Conservation (phyloP, 2,888 invertebrate species). For the Tromatobia lineatoria region DNA sequence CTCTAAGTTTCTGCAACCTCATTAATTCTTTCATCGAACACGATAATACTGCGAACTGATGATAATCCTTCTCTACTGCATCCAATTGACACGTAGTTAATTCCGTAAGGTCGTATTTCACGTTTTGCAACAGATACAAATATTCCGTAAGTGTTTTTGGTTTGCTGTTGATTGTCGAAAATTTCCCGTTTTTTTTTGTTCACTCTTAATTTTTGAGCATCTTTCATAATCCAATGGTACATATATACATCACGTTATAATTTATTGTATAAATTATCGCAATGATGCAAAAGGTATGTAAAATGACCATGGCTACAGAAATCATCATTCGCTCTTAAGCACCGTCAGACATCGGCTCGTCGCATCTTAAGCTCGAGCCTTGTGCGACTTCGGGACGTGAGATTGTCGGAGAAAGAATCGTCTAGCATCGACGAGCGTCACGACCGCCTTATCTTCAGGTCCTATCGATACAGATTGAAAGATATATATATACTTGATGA, state of each 20-base stretch:
- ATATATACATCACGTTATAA: slow-evolving; percentile 43
- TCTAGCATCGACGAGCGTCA: slow-evolving; percentile 23
- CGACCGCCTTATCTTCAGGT: slow-evolving; percentile 41
- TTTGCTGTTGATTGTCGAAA: slow-evolving; percentile 70
- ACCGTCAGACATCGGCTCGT: slow-evolving; percentile 43
- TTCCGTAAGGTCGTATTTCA: slow-evolving; percentile 32
- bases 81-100: slow-evolving; percentile 54
- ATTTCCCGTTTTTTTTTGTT: slow-evolving; percentile 46
- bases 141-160: slow-evolving; percentile 68
- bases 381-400: slow-evolving; percentile 21
- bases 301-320: slow-evolving; percentile 84
- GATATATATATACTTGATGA: slow-evolving; percentile 67
- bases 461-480: slow-evolving; percentile 83
- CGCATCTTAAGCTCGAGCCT: slow-evolving; percentile 6
- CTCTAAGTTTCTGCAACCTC: too few relatives aligned
- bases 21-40: slow-evolving; percentile 42
- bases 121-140: slow-evolving; percentile 34
- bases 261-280: slow-evolving; percentile 57
- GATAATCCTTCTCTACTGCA: slow-evolving; percentile 46
- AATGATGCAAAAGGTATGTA: slow-evolving; percentile 78
- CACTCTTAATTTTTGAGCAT: slow-evolving; percentile 29
- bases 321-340: slow-evolving; percentile 80
- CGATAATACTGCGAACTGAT: slow-evolving; percentile 40
- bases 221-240: slow-evolving; percentile 56
- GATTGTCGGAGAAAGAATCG: slow-evolving; percentile 1